Conservation (phyloP, 2,888 invertebrate species). For the Spicauda simplicius region DNA sequence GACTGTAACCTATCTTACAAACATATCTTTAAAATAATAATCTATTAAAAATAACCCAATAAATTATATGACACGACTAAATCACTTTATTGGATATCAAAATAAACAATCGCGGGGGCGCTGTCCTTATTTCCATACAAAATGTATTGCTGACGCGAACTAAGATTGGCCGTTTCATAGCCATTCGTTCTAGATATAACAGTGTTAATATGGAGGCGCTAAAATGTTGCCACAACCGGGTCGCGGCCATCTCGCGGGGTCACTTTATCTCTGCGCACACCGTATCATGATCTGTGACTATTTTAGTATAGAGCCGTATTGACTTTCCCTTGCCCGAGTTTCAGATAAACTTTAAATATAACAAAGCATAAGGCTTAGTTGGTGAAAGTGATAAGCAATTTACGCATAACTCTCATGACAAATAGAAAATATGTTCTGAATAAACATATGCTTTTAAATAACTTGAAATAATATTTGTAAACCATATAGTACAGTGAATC, state of each 20-base stretch:
- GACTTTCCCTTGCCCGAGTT: neutral
- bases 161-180: conserved; percentile 1
- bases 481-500: no score
- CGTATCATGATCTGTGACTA: neutral
- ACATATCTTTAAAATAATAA: no score
- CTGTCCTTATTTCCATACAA: conserved; percentile 11
- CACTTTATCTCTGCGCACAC: neutral
- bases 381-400: no score
- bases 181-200: conserved; percentile 13
- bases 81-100: no score
- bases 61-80: no score
- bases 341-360: neutral
- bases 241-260: conserved; percentile 18
- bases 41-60: no score
- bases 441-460: no score
- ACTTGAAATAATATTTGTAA: no score
- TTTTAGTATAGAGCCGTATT: neutral
- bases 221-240: conserved; percentile 16
- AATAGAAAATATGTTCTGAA: no score
- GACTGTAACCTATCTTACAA: no score
- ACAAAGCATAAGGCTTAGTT: no score
- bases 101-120: neutral
- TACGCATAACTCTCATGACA: no score
- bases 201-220: conserved; percentile 8
- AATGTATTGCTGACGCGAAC: neutral